Conservation (phyloP, 2,888 invertebrate species). For the Dusona sp. region DNA sequence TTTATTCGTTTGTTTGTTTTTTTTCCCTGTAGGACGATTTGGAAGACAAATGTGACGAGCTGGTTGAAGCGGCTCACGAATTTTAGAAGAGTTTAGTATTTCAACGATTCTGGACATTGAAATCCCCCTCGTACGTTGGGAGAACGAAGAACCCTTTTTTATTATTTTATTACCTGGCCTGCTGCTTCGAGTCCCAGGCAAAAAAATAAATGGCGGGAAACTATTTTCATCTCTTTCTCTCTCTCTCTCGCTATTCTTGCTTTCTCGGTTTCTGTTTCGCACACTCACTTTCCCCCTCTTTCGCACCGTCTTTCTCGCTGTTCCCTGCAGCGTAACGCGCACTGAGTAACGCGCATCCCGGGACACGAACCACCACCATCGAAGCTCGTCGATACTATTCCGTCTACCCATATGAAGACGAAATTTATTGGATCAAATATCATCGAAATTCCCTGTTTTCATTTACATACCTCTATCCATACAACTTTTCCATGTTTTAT, state of each 20-base stretch:
- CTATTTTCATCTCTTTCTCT: constrained; percentile 8
- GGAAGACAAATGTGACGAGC: constrained; percentile 92
- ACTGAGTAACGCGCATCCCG: constrained; percentile 65
- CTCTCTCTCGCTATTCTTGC: constrained; percentile 8
- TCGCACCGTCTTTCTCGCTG: constrained; percentile 21
- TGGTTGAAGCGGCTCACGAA: constrained; percentile 85
- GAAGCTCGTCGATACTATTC: constrained; percentile 67
- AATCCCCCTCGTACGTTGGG: constrained; percentile 20
- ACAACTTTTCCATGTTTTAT: neutral
- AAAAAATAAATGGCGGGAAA: constrained; percentile 62
- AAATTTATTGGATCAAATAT: constrained; percentile 56
- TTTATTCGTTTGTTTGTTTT: constrained; percentile 28
- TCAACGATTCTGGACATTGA: neutral
- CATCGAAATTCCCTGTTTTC: constrained; percentile 35
- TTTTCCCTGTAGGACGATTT: constrained; percentile 89
- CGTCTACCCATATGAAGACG: constrained; percentile 47
- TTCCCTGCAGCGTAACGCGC: constrained; percentile 62
- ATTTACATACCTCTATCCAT: neutral
- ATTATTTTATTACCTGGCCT: constrained; percentile 36
- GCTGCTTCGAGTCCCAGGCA: constrained; percentile 41
- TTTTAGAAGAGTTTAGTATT: constrained; percentile 55
- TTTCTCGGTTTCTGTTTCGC: neutral
- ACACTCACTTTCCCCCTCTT: constrained; percentile 20
- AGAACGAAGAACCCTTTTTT: constrained; percentile 16
- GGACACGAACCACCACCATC: constrained; percentile 51